Evolutionary conservation across 2,888 invertebrate genomes (phyloP), one percentile per base, ranked within the genome.

Genomic region (Apoda limacodes): DNA sequence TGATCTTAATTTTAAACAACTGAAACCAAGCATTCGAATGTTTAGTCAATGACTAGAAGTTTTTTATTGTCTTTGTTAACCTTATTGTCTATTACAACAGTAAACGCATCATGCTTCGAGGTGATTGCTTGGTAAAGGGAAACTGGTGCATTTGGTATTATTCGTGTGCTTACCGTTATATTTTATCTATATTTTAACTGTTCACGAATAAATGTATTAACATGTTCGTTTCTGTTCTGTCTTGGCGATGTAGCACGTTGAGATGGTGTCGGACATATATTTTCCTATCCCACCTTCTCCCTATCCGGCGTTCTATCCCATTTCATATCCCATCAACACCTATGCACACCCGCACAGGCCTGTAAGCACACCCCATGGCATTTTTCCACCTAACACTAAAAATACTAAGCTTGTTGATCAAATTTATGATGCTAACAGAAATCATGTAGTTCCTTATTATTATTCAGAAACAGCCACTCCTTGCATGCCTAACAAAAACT

Each of bases 241-340:
- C 71, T 74, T 65, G 69, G 70, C 69, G 69, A 70, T 80, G 76
- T 83, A 87, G 88, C 88, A 85, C 74, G 82, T 85, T 82, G 88
- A 88, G 82, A 84, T 88, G 83, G 86, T 87, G 83, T 87, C 88
- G 82, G 88, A 89, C 75, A 83, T 88, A 65, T 88, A 86, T 76
- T 85, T 87, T 53, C 86, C 87, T 12, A 67, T 80, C 43, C 72
- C 78, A 12, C 69, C 74, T 24, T 72, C 76, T 40, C 67, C 72
- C 1, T 72, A 71, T 52, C 71, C 81, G 26, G 68, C 76, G 51
- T 67, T 72, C 49, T 68, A 76, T 47, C 78, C 67, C 15, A 69
- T 71, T 32, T 75, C 71, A 43, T 71, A 75, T 50, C 82, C 82
- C 14, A 62, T 82, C 45, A 80, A 60, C 82, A 85, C 63, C 52